Conservation (phyloP, 2,113 vertebrate species). For the Trematomus loennbergii region DNA sequence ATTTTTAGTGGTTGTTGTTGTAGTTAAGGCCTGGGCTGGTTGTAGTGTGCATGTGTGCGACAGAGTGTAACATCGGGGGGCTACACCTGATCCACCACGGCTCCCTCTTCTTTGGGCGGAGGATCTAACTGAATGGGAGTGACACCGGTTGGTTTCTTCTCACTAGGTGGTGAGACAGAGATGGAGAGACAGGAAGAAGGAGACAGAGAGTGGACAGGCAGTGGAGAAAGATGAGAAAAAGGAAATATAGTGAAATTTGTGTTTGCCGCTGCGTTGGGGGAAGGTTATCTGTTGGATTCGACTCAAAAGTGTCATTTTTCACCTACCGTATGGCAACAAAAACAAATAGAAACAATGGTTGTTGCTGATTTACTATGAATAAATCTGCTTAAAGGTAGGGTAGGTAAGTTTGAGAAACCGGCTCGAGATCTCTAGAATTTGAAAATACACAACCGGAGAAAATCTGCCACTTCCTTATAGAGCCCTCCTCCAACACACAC, state of each 20-base stretch:
- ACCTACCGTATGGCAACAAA: not conserved
- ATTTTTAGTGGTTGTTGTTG: conserved; percentile 18
- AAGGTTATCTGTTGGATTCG: no score
- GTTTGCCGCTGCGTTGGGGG: not conserved
- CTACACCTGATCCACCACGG: conserved; percentile 91
- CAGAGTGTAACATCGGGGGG: not conserved
- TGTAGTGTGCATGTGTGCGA: not conserved
- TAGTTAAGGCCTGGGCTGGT: conserved; percentile 41
- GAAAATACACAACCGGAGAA: no score
- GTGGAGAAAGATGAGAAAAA: not conserved
- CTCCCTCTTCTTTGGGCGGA: conserved; percentile 93
- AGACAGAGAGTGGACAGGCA: not conserved
- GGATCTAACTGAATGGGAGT: conserved; percentile 92
- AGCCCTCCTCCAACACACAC: no score
- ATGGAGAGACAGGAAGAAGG: not conserved
- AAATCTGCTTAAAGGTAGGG: no score
- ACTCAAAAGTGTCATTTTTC: not conserved
- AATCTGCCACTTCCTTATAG: no score
- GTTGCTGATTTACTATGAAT: not conserved
- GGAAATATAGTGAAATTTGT: not conserved
- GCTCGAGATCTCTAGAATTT: no score
- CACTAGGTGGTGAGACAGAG: conserved; percentile 69
- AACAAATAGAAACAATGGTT: not conserved
- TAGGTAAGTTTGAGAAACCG: no score
- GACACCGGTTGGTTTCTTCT: conserved; percentile 89